Evolutionary conservation across 2,797 vertebrate species (phyloP), one percentile per base, ranked within the genome.

Genomic region (Streptopelia turtur): DNA sequence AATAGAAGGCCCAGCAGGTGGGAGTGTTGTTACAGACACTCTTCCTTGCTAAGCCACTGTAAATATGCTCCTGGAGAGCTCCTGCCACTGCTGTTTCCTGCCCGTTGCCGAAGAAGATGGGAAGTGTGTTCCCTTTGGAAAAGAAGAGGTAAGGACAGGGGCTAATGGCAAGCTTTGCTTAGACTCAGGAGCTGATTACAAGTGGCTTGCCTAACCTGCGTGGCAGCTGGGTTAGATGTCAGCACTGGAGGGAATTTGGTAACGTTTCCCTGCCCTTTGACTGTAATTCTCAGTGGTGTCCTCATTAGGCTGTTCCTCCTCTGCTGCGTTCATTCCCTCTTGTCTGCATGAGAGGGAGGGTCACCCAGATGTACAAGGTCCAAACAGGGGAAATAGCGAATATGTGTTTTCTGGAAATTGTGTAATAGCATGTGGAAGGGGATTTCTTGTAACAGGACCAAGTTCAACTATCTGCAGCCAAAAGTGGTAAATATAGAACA

Each of bases 1-100:
- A 90, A 68, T 22, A 56, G 53, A 69, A 65, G 35, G 83, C 50
- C 95, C 96, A 80, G 96, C 75, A 96, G 96, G 53, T 94, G 96
- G 96, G 33, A 89, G 81, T 95, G 64, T 94, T 94, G 90, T 69
- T 71, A 30, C 57, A 84, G 61, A 55, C 70, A 11, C 71, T 30
- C 16, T 76, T 79, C n/a, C 13, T 60, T 1, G 0, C 16, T 72
- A 59, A 53, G 37, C 6, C 22, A 14, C 15, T 35, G 4, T 18
- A 20, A 63, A 24, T 13, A 6, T 20, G 14, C 12, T 83, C 4
- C 30, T 53, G 24, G 6, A 13, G 22, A 27, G 52, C 3, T 56
- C 27, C 25, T 31, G n/a, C 9, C 15, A 1, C 30, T 87, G 57
- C 24, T 11, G 49, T 86, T 78, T 33, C 17, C 15, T 49, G 28